Evolutionary conservation across 2,888 invertebrate species (phyloP).

Genomic region (Scaptomyza polygonia): DNA sequence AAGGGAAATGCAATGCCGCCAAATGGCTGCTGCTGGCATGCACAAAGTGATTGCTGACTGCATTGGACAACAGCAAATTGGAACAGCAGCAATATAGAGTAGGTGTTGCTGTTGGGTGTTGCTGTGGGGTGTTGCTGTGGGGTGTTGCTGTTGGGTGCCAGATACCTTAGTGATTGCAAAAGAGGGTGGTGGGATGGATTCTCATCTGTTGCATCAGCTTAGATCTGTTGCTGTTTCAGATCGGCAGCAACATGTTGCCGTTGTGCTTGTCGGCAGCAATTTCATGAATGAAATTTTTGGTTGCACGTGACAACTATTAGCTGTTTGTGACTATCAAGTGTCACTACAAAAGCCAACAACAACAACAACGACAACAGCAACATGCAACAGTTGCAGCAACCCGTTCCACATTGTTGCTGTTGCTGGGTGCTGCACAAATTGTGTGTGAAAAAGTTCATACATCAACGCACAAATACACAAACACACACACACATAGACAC

Average conservation of each 20-base stretch:
- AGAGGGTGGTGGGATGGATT: neutral
- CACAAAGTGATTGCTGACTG: constrained; percentile 16
- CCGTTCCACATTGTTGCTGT: constrained; percentile 30
- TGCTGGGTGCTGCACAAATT: constrained; percentile 60
- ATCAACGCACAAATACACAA: constrained; percentile 45
- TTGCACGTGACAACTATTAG: constrained; percentile 76
- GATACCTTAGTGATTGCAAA: constrained; percentile 31
- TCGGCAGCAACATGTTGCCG: constrained; percentile 56
- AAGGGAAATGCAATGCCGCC: constrained; percentile 48
- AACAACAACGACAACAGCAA: neutral
- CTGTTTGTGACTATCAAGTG: constrained; percentile 70
- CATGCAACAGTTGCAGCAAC: constrained; percentile 2
- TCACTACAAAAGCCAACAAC: constrained; percentile 60
- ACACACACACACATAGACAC: constrained; percentile 26
- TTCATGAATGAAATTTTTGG: constrained; percentile 72
- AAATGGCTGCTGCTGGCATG: constrained; percentile 41
- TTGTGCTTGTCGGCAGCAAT: constrained; percentile 40
- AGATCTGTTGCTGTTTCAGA: constrained; percentile 9
- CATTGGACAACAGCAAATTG: constrained; percentile 25
- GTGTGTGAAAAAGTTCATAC: constrained; percentile 75
- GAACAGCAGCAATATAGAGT: constrained; percentile 2
- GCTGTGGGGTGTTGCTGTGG: neutral
- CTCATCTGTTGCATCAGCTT: constrained; percentile 32
- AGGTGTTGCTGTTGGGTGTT: neutral
- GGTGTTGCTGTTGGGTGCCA: neutral